A percentile compares a stretch with the other conserved stretches of the same genome.
phyloP scores from a whole-genome alignment of 2,113 vertebrate species.

The Megaceryle torquata region DNA sequence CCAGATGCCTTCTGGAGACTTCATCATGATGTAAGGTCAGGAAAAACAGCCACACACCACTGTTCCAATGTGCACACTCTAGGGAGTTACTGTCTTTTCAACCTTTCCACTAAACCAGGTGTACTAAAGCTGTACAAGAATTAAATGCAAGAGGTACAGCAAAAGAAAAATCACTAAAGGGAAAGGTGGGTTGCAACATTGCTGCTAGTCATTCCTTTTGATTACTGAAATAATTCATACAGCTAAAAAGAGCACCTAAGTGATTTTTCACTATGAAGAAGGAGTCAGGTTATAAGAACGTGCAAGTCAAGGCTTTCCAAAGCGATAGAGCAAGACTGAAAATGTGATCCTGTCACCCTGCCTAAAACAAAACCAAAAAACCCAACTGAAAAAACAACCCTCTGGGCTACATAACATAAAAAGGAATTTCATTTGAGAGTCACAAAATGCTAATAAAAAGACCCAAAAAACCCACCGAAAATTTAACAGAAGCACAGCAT shows the following conservation, averaged over 20 bases:
- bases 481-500: not conserved
- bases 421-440: not conserved
- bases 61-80: accelerated
- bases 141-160: not conserved
- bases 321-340: not conserved
- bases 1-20: not conserved
- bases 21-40: not conserved
- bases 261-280: not conserved
- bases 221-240: not conserved
- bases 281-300: not conserved
- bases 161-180: not conserved
- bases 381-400: not conserved
- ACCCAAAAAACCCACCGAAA: accelerated
- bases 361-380: not conserved
- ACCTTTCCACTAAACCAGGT: accelerated
- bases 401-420: not conserved
- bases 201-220: not conserved
- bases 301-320: not conserved
- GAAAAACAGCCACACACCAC: accelerated
- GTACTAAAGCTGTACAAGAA: not conserved
- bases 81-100: not conserved
- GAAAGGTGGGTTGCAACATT: not conserved
- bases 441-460: not conserved
- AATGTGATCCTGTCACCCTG: not conserved
- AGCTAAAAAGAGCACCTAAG: not conserved